Evolutionary conservation across 2,113 vertebrate genomes (phyloP).

Genomic region (Lasiurus borealis): DNA sequence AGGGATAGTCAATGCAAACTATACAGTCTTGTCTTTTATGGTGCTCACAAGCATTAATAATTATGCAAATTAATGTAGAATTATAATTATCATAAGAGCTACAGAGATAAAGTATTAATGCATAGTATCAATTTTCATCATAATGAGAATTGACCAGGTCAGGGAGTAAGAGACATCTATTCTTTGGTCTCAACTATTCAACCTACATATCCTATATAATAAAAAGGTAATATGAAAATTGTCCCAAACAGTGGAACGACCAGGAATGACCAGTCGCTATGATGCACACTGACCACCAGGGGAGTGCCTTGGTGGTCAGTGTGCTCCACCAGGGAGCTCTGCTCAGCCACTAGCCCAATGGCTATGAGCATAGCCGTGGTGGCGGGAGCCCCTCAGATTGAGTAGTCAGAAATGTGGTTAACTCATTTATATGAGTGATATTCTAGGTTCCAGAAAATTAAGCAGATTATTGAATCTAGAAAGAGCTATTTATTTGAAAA

Average conservation of each 20-base stretch:
- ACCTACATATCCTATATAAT: no score
- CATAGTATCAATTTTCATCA: not conserved
- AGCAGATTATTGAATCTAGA: not conserved
- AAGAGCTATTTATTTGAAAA: not conserved
- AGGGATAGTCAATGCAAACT: not conserved
- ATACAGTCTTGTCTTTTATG: slow-evolving; percentile 5
- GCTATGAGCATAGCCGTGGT: no score
- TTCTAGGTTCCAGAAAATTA: slow-evolving; percentile 27
- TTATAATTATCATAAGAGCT: not conserved
- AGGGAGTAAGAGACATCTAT: not conserved
- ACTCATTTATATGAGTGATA: not conserved
- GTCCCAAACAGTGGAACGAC: no score
- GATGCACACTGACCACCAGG: no score
- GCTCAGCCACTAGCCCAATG: no score
- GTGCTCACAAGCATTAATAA: not conserved
- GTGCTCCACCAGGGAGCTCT: no score
- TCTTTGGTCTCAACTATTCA: not conserved
- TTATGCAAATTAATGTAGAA: slow-evolving; percentile 19
- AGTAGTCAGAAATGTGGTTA: not conserved
- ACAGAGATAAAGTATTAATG: not conserved
- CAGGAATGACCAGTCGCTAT: no score
- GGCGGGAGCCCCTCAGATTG: not conserved
- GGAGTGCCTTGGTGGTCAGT: no score
- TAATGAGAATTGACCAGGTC: not conserved
- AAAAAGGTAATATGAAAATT: no score